Conservation (phyloP, 2,113 vertebrate genomes). For the Antechinus stuartii region DNA sequence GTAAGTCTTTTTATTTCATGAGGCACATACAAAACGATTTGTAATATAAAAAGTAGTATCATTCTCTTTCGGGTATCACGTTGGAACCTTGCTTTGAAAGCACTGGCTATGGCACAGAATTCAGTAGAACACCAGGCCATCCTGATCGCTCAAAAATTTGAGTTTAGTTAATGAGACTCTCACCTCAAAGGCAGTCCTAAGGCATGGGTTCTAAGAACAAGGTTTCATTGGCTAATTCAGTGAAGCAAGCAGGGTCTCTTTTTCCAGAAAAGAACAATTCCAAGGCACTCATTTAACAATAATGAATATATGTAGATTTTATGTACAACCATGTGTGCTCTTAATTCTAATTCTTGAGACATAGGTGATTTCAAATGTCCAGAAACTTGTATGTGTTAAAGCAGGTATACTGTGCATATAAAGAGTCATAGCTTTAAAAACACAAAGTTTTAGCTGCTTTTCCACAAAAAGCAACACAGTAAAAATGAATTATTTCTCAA, state of each 20-base stretch:
- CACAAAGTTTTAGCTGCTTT: background rate
- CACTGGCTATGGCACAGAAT: background rate
- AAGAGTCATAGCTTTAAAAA: background rate
- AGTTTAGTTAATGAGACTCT: background rate
- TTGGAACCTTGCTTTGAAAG: background rate
- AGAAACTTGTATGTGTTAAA: background rate
- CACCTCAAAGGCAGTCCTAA: background rate
- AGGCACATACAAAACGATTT: rapidly evolving
- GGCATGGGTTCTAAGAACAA: background rate
- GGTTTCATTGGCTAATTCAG: background rate
- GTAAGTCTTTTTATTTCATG: constrained; percentile 81
- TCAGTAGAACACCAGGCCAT: constrained; percentile 19
- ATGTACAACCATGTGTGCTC: constrained; percentile 19
- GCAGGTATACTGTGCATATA: background rate
- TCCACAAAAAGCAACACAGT: background rate
- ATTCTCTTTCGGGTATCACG: background rate
- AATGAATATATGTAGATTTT: constrained; percentile 23
- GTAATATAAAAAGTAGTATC: rapidly evolving
- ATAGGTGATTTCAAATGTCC: background rate
- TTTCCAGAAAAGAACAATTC: background rate
- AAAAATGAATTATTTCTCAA: constrained; percentile 17
- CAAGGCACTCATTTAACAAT: background rate
- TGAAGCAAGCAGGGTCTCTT: background rate
- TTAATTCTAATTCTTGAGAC: constrained; percentile 19
- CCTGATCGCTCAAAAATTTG: background rate